A percentile compares a stretch with the other conserved stretches of the same genome.
These are phyloP conservation scores for Scyliorhinus canicula DNA, from an alignment of 2,797 vertebrate genomes.

Conservation along the genomic window DNA sequence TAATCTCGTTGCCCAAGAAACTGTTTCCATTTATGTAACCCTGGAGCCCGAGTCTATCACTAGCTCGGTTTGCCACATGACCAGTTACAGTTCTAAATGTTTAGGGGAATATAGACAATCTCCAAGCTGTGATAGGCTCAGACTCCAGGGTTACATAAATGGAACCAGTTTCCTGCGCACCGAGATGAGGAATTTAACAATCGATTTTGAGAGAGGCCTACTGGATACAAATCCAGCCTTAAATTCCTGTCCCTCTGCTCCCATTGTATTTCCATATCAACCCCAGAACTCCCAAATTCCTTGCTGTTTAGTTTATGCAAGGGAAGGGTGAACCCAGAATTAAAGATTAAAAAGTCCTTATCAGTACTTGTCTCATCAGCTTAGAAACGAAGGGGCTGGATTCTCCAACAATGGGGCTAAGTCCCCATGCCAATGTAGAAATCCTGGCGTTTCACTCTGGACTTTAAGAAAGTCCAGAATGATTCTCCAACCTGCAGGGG, in stretches of 20 bases:
- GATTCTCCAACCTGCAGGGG: no score
- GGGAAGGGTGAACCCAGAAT: background rate
- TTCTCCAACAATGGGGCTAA: no score
- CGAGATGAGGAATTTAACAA: background rate
- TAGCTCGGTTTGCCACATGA: background rate
- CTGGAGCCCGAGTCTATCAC: no score
- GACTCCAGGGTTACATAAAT: background rate
- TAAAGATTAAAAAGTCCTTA: background rate
- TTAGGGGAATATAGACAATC: background rate
- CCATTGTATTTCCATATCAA: no score
- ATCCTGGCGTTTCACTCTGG: no score
- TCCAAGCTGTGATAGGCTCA: no score
- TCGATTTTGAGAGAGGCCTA: background rate
- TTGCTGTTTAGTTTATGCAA: background rate
- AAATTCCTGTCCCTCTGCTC: background rate
- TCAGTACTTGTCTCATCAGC: background rate
- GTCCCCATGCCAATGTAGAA: no score
- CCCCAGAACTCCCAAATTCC: background rate
- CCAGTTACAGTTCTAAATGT: background rate
- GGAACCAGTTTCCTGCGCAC: background rate
- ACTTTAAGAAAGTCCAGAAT: no score
- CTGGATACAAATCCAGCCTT: background rate
- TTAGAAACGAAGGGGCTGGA: background rate
- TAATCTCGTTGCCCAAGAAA: no score
- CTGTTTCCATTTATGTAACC: no score